Base-by-base conservation (phyloP, 2,888 invertebrate species). In the Galerucella calmariensis region DNA sequence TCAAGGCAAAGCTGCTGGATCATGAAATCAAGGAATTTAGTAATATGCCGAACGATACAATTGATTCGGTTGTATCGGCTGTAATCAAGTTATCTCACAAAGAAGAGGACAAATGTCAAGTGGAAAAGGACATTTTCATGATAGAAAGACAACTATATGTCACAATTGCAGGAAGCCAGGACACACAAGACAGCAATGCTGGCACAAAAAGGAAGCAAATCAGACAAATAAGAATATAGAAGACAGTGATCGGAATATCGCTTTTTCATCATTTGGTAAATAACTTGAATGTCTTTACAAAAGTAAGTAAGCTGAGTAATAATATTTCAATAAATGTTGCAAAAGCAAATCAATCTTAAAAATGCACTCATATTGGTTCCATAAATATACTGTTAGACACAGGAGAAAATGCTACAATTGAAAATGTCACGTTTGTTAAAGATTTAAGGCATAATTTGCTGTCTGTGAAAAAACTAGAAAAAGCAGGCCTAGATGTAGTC, bases 131-230 rank as follows among this genome's bases (percentile, higher is more conserved):
- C 14, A 48, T 14, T 14, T 14, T 48, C 11, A 48, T 48, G 48
- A 48, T 48, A 48, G 48, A 48, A 48, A 48, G 4, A 48, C 48
- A 14, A 48, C 14, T 48, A 12, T 48, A 16, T 58, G 58, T n/a
- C 58, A 58, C 14, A 16, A 58, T 58, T 58, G 58, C 14, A 10
- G 58, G 24, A 20, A 58, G 58, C 16, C 16, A 3, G 58, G 58
- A 11, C 58, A 58, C 14, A 58, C 58, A 61, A 24, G 27, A 61
- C 35, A 24, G 20, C 27, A 61, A 61, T 61, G 61, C 27, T 61
- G 61, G 61, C 27, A 20, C 27, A 24, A 35, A 61, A 61, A 35
- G 61, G 27, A 61, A 27, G 61, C 61, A 61, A 20, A 24, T 27
- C 27, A 27, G 35, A 35, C 27, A 12, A 24, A 61, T 12, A 61